Conservation (phyloP, 2,888 invertebrate species). For the Plebejus anna region DNA sequence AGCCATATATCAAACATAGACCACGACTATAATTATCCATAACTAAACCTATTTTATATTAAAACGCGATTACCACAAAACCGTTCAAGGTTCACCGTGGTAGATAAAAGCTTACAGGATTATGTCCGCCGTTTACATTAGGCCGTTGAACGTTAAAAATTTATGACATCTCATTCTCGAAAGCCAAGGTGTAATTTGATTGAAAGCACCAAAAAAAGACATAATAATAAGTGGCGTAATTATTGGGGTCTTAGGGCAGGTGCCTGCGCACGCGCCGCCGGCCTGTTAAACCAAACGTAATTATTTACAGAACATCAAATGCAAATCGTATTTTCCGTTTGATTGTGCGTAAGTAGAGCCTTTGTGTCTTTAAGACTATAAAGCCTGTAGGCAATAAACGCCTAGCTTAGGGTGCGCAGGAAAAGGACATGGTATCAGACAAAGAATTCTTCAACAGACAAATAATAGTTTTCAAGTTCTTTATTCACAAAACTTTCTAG, state of each 20-base stretch:
- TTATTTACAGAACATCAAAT: slow-evolving; percentile 47
- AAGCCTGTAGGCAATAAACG: background rate
- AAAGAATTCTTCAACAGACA: background rate
- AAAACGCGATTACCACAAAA: slow-evolving; percentile 37
- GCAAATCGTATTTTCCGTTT: slow-evolving; percentile 32
- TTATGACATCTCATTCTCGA: slow-evolving; percentile 78
- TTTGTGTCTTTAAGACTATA: background rate
- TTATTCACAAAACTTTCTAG: too few relatives aligned
- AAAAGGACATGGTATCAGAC: background rate
- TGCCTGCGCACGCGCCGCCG: slow-evolving; percentile 63
- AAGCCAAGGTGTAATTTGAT: slow-evolving; percentile 78
- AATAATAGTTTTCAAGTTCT: background rate
- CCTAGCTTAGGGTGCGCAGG: background rate
- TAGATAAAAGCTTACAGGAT: slow-evolving; percentile 37
- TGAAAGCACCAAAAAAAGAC: slow-evolving; percentile 80
- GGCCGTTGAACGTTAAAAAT: slow-evolving; percentile 56
- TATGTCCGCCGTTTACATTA: slow-evolving; percentile 58
- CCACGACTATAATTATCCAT: background rate
- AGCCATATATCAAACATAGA: background rate
- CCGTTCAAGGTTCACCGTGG: slow-evolving; percentile 32
- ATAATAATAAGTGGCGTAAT: slow-evolving; percentile 78
- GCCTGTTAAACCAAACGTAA: slow-evolving; percentile 50
- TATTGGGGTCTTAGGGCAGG: slow-evolving; percentile 74
- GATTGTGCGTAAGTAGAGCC: background rate
- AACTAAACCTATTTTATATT: background rate